Evolutionary conservation across 2,888 invertebrate species (phyloP), one percentile per base, ranked within the genome.

Genomic region (Chrysina gloriosa): DNA sequence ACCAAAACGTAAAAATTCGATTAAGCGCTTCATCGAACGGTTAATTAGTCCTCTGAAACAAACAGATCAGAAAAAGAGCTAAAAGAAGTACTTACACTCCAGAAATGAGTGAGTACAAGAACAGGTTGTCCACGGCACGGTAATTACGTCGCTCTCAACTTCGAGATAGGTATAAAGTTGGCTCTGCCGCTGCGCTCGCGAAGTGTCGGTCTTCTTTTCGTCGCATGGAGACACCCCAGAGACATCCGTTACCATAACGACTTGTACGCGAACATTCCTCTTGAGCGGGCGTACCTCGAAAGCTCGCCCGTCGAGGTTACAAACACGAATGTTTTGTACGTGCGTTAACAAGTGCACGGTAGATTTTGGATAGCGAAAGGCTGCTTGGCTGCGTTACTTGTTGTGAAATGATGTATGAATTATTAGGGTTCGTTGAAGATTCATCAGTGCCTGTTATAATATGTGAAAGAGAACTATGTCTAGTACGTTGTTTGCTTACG

Each of bases 221-320:
- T 65, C 68, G 68, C 73, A 71, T 72, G 68, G 74, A 70, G 70
- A 74, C 72, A 69, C 74, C 72, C 73, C 47, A 65, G 72, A 69
- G 71, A 72, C 70, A 58, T 69, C 65, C 71, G 74, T 74, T 74
- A 69, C 74, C 74, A 74, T 74, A 74, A 74, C 74, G 72, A 74
- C 74, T 71, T 73, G 69, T 72, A 69, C 70, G 73, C 70, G 71
- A 69, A 70, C 64, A 69, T 67, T 67, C 69, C 67, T 70, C 72
- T 63, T 36, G 70, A 68, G 65, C 36, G 39, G 42, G 58, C 23
- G 42, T 61, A 25, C 27, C 16, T 42, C 16, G 27, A 69, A 61
- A 61, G 42, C 42, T 42, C 27, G 16, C 70, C 70, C 61, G 72
- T 69, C 68, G 69, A 69, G 69, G 68, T 72, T 70, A 69, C 65